Evolutionary conservation across 1,140 invertebrate species (phyloP).

Genomic region (Acromyrmex charruanus): DNA sequence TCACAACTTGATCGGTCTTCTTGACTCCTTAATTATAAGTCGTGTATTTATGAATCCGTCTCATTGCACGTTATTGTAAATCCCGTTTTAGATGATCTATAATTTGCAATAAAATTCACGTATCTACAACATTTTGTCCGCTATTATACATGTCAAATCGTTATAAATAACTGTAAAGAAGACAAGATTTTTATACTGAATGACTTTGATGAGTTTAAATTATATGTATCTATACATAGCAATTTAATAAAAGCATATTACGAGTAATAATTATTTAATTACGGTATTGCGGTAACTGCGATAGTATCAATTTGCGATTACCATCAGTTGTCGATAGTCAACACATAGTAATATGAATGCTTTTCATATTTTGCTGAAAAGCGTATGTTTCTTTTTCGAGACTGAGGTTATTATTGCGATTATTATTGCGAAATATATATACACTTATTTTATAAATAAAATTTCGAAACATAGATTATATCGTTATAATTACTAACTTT

Average conservation of each 20-base stretch:
- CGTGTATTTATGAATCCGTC: neutral
- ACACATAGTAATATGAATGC: neutral
- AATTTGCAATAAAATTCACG: slow-evolving; percentile 14
- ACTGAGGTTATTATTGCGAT: neutral
- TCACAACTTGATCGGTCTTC: slow-evolving; percentile 48
- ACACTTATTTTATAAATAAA: neutral
- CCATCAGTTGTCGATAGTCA: neutral
- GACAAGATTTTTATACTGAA: neutral
- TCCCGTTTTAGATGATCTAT: neutral
- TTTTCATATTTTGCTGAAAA: neutral
- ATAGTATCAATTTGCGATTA: slow-evolving; percentile 27
- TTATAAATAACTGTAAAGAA: neutral
- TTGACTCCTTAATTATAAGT: slow-evolving; percentile 37
- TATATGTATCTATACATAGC: neutral
- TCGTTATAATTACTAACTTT: neutral
- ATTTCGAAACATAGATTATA: neutral
- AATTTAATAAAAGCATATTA: slow-evolving; percentile 15
- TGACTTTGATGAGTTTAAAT: neutral
- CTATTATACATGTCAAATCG: neutral
- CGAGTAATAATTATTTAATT: slow-evolving; percentile 21
- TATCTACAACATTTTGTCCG: neutral
- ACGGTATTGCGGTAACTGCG: neutral
- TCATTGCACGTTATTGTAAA: slow-evolving; percentile 25
- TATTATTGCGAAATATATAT: neutral
- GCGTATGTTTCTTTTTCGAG: neutral